Percentiles rank a stretch among this genome's conserved stretches.
Conservation (phyloP, 2,113 vertebrate genomes). For the Fukomys damarensis region DNA sequence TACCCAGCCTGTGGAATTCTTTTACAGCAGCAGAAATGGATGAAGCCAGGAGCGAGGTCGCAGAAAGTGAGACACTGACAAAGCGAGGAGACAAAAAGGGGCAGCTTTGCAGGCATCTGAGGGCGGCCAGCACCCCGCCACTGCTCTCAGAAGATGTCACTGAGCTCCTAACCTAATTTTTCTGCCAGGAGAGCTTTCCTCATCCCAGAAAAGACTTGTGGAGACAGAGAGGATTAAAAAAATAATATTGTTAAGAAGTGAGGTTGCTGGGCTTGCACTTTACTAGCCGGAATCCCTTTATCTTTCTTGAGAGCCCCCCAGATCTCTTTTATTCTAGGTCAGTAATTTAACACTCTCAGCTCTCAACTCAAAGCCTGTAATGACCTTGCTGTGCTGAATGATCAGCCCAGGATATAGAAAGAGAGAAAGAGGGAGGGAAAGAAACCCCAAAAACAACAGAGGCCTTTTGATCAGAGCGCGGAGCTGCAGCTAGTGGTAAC, state of each 20-base stretch:
- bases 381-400: conserved; percentile 83
- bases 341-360: conserved; percentile 87
- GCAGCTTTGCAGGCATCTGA: not conserved
- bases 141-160: conserved; percentile 24
- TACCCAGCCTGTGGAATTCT: not conserved
- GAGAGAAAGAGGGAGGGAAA: conserved; percentile 24
- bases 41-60: not conserved
- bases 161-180: conserved; percentile 72
- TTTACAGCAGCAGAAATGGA: not conserved
- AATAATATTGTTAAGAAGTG: conserved; percentile 79
- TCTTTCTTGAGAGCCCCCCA: conserved; percentile 79
- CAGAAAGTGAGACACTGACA: not conserved
- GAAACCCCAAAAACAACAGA: conserved; percentile 86
- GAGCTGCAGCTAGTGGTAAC: conserved; percentile 88
- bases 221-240: conserved; percentile 83
- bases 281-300: conserved; percentile 82
- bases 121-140: not conserved
- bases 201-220: conserved; percentile 74
- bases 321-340: conserved; percentile 83
- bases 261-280: conserved; percentile 81
- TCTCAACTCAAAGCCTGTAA: conserved; percentile 86
- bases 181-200: conserved; percentile 70
- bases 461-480: conserved; percentile 89
- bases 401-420: conserved; percentile 82
- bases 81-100: not conserved